Evolutionary conservation across 2,797 vertebrate species (phyloP), one percentile per base, ranked within the genome.

Genomic region (Hipposideros larvatus): DNA sequence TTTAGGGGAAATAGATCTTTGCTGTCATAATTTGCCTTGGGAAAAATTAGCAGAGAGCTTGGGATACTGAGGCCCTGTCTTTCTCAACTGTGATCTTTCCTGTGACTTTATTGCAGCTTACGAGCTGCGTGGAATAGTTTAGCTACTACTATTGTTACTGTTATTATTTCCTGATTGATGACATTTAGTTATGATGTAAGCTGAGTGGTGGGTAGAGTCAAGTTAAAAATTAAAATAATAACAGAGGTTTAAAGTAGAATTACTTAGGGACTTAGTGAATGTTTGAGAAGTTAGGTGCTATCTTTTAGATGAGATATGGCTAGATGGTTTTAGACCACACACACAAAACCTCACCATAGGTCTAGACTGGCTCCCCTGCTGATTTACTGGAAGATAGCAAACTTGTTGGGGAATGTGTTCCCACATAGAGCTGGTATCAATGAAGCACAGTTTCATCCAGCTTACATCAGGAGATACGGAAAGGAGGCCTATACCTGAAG

Each of bases 231-330:
- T 71, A 75, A 83, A 85, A 75, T 80, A 74, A 71, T 51, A 91
- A 77, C 79, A 82, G 11, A 66, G 48, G 7, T 68, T 93, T 95
- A 41, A 84, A 82, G 41, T 66, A 28, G 43, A 95, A 85, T 96
- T 75, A 78, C 70, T 19, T 22, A 61, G 66, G 21, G 16, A 85
- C 73, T 91, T 89, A 93, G 9, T 74, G 94, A 63, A 79, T 87
- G 15, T 85, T 89, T 46, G 24, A 63, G n/a, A 78, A 80, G 16
- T 16, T 77, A 51, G 63, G 59, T 48, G n/a, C 24, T 34, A 2
- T 46, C 13, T 87, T 86, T 93, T 51, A 7, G 31, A 43, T 88
- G 73, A 48, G 31, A 21, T 37, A 15, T 63, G 55, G 21, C 41
- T 53, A 28, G 51, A 37, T 68, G 22, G 14, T 57, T 63, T 26